These are phyloP conservation scores for Cryptocheilus praepositus DNA, from an alignment of 2,888 invertebrate genomes.

Conservation along the genomic window DNA sequence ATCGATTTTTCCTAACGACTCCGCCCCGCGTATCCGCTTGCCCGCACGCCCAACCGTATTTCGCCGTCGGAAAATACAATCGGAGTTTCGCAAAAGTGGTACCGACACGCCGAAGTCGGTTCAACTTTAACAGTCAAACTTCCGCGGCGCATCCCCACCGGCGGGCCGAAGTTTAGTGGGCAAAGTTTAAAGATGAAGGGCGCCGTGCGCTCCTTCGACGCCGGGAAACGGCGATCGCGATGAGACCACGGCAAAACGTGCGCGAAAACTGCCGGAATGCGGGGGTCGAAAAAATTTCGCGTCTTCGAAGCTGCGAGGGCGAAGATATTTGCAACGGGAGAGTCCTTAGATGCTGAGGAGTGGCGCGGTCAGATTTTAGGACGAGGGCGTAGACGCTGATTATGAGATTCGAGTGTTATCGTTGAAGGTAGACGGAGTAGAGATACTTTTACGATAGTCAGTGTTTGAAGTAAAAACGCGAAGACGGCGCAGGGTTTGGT, in stretches of 20 bases:
- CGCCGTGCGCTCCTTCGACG: background rate
- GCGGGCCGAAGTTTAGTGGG: background rate
- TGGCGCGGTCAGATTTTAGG: too few relatives aligned
- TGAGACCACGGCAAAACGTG: background rate
- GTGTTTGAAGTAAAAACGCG: too few relatives aligned
- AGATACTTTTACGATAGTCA: too few relatives aligned
- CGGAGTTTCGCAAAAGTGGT: slow-evolving; percentile 18
- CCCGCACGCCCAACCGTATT: background rate
- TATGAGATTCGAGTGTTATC: too few relatives aligned
- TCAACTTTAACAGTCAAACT: slow-evolving; percentile 16
- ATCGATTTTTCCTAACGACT: slow-evolving; percentile 9
- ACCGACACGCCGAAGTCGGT: slow-evolving; percentile 14
- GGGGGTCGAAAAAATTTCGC: too few relatives aligned
- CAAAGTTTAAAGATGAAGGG: slow-evolving; percentile 2
- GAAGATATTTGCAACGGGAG: too few relatives aligned
- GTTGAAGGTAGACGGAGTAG: too few relatives aligned
- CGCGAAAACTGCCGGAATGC: too few relatives aligned
- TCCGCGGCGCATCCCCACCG: background rate
- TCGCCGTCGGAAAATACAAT: slow-evolving; percentile 18
- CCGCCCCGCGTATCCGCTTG: background rate
- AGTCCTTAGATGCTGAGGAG: too few relatives aligned
- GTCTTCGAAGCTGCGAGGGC: too few relatives aligned
- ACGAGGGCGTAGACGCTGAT: too few relatives aligned
- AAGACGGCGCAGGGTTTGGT: too few relatives aligned
- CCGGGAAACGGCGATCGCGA: background rate